Percentiles rank a stretch among this genome's conserved stretches.
These are phyloP conservation scores for Microcebus ravelobensis DNA, from an alignment of 2,113 vertebrate species.

Conservation along the genomic window DNA sequence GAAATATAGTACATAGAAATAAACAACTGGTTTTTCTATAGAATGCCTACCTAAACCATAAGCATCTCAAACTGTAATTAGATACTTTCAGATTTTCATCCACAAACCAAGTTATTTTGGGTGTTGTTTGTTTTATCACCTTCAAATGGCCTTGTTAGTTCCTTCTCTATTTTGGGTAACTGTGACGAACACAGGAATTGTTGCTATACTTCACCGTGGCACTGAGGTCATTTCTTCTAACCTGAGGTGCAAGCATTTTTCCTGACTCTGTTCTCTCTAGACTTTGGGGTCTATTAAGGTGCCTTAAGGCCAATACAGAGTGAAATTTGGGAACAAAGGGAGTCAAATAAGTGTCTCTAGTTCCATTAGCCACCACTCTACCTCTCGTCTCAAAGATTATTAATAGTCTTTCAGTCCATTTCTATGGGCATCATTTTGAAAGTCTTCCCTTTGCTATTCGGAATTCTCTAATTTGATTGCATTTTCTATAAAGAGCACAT, in stretches of 20 bases:
- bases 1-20: accelerated
- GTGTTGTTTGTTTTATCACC: too few relatives aligned
- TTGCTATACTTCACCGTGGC: neutral
- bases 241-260: accelerated
- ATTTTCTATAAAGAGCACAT: neutral
- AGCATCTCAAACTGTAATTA: accelerated
- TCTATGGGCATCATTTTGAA: accelerated
- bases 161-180: too few relatives aligned
- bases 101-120: neutral
- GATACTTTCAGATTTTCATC: neutral
- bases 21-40: neutral
- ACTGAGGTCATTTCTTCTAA: accelerated
- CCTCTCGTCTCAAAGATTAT: too few relatives aligned
- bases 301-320: too few relatives aligned
- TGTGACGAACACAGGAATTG: accelerated
- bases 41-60: neutral
- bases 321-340: neutral
- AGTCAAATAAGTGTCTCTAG: accelerated
- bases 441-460: accelerated
- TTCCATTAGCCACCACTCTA: accelerated
- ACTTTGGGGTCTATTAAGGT: accelerated
- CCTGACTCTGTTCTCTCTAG: accelerated
- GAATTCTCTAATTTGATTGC: accelerated
- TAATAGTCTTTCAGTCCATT: accelerated
- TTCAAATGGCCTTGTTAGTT: accelerated